Percentiles rank a stretch among this genome's conserved stretches.
These are phyloP conservation scores for Drosophila persimilis DNA, from an alignment of 1,140 invertebrate genomes.

Conservation along the genomic window DNA sequence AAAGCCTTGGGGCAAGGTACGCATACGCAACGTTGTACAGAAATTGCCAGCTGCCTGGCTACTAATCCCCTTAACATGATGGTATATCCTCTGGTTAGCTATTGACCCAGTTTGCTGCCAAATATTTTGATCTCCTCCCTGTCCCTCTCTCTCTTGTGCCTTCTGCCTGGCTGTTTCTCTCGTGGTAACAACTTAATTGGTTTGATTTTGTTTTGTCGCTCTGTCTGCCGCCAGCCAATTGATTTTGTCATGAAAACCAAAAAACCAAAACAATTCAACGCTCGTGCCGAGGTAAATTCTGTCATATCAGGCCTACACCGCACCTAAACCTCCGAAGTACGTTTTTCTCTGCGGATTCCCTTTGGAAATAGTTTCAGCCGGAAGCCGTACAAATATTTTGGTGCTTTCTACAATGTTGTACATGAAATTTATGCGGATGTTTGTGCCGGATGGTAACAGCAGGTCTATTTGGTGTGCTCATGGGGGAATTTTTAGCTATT, in stretches of 20 bases:
- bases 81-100: conserved; percentile 1
- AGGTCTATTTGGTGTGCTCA: too few species aligned
- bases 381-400: conserved; percentile 29
- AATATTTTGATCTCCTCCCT: conserved; percentile 16
- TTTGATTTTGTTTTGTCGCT: conserved; percentile 25
- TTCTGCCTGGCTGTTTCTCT: neutral
- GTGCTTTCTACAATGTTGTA: neutral
- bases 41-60: neutral
- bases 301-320: conserved; percentile 28
- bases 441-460: too few species aligned
- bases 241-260: conserved; percentile 52
- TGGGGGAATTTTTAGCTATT: too few species aligned
- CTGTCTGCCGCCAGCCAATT: conserved; percentile 40
- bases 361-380: conserved; percentile 3
- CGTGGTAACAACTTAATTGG: conserved; percentile 51
- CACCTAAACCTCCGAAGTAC: neutral
- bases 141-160: neutral
- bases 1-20: too few species aligned
- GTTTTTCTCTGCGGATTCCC: neutral
- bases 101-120: conserved; percentile 12
- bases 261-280: conserved; percentile 37
- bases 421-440: too few species aligned
- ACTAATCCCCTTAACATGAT: conserved; percentile 4
- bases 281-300: conserved; percentile 23
- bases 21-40: too few species aligned